phyloP scores from a whole-genome alignment of 2,797 vertebrate genomes.

The Prunella strophiata region DNA sequence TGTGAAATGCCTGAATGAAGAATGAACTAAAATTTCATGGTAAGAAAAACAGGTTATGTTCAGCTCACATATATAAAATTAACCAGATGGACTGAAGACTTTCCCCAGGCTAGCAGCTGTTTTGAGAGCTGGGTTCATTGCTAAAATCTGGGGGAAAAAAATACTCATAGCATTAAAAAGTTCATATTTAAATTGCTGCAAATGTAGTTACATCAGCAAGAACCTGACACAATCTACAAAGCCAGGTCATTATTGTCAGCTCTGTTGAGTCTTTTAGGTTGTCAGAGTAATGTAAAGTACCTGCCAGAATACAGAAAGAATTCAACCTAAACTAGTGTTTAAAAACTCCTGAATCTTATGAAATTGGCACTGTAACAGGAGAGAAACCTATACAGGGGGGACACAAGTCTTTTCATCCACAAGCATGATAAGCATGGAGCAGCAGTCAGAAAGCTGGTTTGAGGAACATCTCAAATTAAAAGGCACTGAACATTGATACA shows the following conservation, averaged over 20 bases:
- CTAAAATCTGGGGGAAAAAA: neutral
- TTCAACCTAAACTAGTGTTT: neutral
- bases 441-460: neutral
- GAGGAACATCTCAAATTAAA: neutral
- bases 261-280: neutral
- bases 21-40: neutral
- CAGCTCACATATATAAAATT: neutral
- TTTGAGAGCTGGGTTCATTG: neutral
- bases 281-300: neutral
- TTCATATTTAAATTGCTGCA: neutral
- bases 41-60: neutral
- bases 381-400: neutral
- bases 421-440: neutral
- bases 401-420: neutral
- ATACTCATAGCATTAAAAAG: neutral
- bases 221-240: neutral
- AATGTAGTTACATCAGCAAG: neutral
- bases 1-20: constrained; percentile 7
- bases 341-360: rapidly evolving
- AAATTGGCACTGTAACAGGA: neutral
- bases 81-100: neutral
- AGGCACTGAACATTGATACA: neutral
- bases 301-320: neutral
- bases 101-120: neutral
- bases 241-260: neutral